Percentiles rank a stretch among this genome's conserved stretches.
Evolutionary conservation across 1,140 invertebrate species (phyloP).

Genomic region (Cydia amplana): DNA sequence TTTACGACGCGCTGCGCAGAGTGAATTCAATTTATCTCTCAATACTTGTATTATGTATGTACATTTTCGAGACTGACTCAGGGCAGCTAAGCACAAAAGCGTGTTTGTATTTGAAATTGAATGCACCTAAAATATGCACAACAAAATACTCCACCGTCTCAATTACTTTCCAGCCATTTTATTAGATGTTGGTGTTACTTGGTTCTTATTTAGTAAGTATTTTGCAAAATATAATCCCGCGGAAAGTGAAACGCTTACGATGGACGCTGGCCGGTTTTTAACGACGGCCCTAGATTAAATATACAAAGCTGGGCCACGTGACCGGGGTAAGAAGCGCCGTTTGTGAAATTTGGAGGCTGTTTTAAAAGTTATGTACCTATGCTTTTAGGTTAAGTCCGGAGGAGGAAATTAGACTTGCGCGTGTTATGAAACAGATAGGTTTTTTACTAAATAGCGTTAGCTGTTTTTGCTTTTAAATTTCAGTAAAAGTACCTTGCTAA

Average conservation of each 20-base stretch:
- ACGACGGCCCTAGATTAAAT: conserved; percentile 18
- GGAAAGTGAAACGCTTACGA: conserved; percentile 20
- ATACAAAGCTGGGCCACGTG: conserved; percentile 24
- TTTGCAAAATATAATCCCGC: conserved; percentile 1
- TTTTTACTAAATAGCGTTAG: neutral
- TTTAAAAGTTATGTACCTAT: neutral
- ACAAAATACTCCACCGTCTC: neutral
- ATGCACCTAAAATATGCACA: neutral
- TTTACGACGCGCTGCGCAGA: neutral
- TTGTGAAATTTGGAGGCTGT: neutral
- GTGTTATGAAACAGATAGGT: neutral
- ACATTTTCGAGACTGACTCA: neutral
- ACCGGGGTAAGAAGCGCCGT: conserved; percentile 18
- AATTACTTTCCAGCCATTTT: neutral
- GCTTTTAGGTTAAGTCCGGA: conserved; percentile 20
- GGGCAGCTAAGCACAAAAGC: neutral
- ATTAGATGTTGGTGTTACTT: neutral
- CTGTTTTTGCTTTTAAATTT: neutral
- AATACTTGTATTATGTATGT: neutral
- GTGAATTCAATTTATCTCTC: conserved; percentile 26
- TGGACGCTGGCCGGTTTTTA: conserved; percentile 1
- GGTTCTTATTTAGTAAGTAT: neutral
- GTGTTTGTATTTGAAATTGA: neutral
- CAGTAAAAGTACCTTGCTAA: too few species aligned
- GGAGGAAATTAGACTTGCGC: neutral